These are phyloP conservation scores for Acronicta alni DNA, from an alignment of 2,888 invertebrate genomes.

Conservation along the genomic window DNA sequence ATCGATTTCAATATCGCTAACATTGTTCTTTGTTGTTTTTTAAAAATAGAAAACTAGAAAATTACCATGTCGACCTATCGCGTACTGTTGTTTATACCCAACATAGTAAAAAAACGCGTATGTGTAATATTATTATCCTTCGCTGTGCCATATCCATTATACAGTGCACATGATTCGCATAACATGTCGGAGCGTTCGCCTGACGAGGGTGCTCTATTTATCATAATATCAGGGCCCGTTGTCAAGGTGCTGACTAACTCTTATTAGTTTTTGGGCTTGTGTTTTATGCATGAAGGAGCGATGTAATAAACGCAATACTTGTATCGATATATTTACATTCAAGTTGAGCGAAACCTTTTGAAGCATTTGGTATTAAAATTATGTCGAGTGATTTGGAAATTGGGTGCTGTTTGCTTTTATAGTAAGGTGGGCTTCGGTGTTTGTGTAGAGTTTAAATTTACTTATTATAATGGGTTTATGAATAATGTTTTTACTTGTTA, in stretches of 20 bases:
- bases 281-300: slow-evolving; percentile 82
- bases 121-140: not conserved
- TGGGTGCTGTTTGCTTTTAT: slow-evolving; percentile 1
- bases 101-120: too few relatives aligned
- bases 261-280: slow-evolving; percentile 80
- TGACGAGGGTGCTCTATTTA: slow-evolving; percentile 86
- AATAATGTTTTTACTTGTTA: not conserved
- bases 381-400: slow-evolving; percentile 24
- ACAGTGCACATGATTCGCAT: slow-evolving; percentile 21
- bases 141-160: slow-evolving; percentile 26
- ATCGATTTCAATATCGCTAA: too few relatives aligned
- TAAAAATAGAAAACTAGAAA: not conserved
- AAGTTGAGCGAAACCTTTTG: slow-evolving; percentile 31
- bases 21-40: too few relatives aligned
- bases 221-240: slow-evolving; percentile 81
- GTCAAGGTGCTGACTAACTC: slow-evolving; percentile 76
- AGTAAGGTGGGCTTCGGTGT: not conserved
- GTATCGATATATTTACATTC: slow-evolving; percentile 62
- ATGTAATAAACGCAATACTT: slow-evolving; percentile 63
- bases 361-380: slow-evolving; percentile 45
- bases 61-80: too few relatives aligned
- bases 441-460: not conserved
- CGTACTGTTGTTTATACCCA: too few relatives aligned
- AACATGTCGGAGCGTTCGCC: slow-evolving; percentile 32
- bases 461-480: not conserved